These are phyloP conservation scores for Manis crassicaudata DNA, from an alignment of 2,797 vertebrate genomes.

Conservation along the genomic window DNA sequence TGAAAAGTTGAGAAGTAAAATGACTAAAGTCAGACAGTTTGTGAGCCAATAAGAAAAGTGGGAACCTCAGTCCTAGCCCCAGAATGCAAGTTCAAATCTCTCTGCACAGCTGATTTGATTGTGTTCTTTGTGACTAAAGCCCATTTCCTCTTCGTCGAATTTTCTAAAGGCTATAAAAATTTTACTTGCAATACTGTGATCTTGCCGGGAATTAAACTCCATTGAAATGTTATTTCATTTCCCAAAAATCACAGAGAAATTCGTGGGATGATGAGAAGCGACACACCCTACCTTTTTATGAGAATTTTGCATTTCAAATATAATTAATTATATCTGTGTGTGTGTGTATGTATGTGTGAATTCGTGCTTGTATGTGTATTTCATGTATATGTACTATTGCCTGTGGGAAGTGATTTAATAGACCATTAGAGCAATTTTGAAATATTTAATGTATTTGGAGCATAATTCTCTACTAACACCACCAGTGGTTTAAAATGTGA, in stretches of 20 bases:
- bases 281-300: not conserved
- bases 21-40: not conserved
- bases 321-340: not conserved
- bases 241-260: not conserved
- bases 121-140: not conserved
- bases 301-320: constrained; percentile 2
- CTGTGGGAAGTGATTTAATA: not conserved
- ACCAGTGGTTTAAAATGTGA: not conserved
- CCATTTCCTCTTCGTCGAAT: not conserved
- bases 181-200: not conserved
- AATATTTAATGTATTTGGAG: not conserved
- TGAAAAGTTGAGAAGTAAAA: not conserved
- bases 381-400: constrained; percentile 9
- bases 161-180: constrained; percentile 20
- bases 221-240: constrained; percentile 35
- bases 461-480: not conserved
- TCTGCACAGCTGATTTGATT: not conserved
- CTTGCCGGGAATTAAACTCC: not conserved
- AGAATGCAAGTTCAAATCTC: not conserved
- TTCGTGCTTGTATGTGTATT: not conserved
- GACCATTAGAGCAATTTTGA: not conserved
- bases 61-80: not conserved
- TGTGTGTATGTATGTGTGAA: not conserved
- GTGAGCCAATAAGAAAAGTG: not conserved
- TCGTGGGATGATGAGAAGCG: not conserved